These are phyloP conservation scores for Meles meles DNA, from an alignment of 2,113 vertebrate genomes.

Conservation along the genomic window DNA sequence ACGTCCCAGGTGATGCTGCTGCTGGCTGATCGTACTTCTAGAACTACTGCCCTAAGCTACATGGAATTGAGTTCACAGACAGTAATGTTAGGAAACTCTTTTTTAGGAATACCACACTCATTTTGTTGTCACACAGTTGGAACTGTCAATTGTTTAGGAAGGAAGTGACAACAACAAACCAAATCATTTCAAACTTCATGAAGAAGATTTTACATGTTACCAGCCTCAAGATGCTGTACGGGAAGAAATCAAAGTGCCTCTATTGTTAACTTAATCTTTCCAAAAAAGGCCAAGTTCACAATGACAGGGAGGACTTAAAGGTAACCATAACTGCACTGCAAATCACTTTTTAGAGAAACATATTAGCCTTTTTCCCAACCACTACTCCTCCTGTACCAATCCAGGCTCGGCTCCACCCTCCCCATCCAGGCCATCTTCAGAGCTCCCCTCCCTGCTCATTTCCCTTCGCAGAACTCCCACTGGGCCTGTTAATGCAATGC, in stretches of 20 bases:
- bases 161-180: not conserved
- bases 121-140: not conserved
- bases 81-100: not conserved
- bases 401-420: accelerated
- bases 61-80: not conserved
- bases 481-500: not conserved
- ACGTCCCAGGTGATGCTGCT: not conserved
- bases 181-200: not conserved
- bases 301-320: not conserved
- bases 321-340: not conserved
- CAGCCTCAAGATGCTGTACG: not conserved
- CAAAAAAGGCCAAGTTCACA: not conserved
- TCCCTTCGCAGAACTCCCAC: not conserved
- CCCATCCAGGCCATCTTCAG: not conserved
- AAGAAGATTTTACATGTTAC: not conserved
- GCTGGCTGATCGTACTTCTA: not conserved
- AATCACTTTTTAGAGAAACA: not conserved
- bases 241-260: not conserved
- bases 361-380: not conserved
- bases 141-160: not conserved
- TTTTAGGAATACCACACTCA: not conserved
- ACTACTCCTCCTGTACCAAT: too few species aligned
- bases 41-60: not conserved
- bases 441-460: not conserved
- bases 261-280: not conserved